Conservation (phyloP, 1,140 invertebrate genomes). For the Odontomachus brunneus region DNA sequence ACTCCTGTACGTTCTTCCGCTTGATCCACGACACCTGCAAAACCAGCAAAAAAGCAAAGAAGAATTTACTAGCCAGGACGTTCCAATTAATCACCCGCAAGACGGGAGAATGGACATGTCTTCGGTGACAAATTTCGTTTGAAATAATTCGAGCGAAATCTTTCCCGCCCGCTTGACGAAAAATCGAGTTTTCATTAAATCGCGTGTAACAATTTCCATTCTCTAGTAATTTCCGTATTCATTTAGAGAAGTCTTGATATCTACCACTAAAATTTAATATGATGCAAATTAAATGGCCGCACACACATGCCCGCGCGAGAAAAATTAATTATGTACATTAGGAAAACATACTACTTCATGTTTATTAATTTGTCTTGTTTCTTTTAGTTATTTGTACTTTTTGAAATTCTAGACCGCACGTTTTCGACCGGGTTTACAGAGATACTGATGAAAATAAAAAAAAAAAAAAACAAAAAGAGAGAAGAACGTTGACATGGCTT, state of each 20-base stretch:
- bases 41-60: conserved; percentile 41
- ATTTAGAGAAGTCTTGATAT: not conserved
- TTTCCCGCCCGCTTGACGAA: not conserved
- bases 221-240: not conserved
- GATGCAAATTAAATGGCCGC: not conserved
- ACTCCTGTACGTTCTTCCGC: conserved; percentile 90
- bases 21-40: conserved; percentile 93
- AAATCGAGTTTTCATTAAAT: conserved; percentile 34
- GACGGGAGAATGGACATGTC: not conserved
- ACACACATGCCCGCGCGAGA: not conserved
- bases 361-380: conserved; percentile 9
- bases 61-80: conserved; percentile 33
- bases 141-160: not conserved
- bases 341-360: not conserved
- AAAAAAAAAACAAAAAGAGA: too few species aligned
- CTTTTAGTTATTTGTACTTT: not conserved
- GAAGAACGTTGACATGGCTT: not conserved
- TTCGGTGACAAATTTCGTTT: not conserved
- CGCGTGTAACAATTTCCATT: not conserved
- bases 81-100: conserved; percentile 24
- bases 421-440: too few species aligned
- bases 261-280: not conserved
- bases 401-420: too few species aligned
- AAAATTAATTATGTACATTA: not conserved
- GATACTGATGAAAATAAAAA: too few species aligned